A percentile compares a stretch with the other conserved stretches of the same genome.
Evolutionary conservation across 1,140 invertebrate genomes (phyloP).

Genomic region (Pachypeltis micranthus): DNA sequence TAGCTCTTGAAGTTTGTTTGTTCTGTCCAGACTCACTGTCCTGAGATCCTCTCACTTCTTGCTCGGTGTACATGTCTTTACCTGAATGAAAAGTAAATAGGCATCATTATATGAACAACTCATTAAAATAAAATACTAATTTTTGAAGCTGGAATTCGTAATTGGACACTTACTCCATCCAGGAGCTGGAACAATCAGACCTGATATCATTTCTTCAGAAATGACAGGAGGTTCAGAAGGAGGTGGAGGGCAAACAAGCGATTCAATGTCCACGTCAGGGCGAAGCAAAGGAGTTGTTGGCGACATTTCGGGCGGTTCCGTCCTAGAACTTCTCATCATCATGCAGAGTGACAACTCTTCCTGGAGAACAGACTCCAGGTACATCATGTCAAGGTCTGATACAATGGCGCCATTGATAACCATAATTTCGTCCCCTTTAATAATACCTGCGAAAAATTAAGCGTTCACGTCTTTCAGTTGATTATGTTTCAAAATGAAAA

Average conservation of each 20-base stretch:
- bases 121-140: not conserved
- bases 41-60: conserved; percentile 33
- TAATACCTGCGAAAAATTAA: no score
- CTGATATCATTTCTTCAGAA: conserved; percentile 90
- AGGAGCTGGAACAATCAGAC: conserved; percentile 88
- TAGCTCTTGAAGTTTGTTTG: conserved; percentile 56
- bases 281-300: conserved; percentile 51
- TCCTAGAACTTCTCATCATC: conserved; percentile 94
- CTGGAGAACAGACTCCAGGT: conserved; percentile 87
- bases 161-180: conserved; percentile 71
- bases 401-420: conserved; percentile 97
- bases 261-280: conserved; percentile 89
- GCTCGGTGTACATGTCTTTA: conserved; percentile 58
- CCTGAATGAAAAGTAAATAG: conserved; percentile 33
- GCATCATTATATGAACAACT: not conserved
- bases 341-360: conserved; percentile 91
- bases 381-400: conserved; percentile 98
- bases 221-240: conserved; percentile 84
- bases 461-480: no score
- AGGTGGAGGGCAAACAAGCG: conserved; percentile 87
- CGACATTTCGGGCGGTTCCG: conserved; percentile 78
- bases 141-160: no score
- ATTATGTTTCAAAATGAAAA: no score
- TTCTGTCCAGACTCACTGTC: conserved; percentile 29
- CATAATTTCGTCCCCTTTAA: conserved; percentile 95